Percentiles rank a stretch among this genome's conserved stretches.
Conservation (phyloP, 2,113 vertebrate genomes). For the Pseudorectes ferrugineus region DNA sequence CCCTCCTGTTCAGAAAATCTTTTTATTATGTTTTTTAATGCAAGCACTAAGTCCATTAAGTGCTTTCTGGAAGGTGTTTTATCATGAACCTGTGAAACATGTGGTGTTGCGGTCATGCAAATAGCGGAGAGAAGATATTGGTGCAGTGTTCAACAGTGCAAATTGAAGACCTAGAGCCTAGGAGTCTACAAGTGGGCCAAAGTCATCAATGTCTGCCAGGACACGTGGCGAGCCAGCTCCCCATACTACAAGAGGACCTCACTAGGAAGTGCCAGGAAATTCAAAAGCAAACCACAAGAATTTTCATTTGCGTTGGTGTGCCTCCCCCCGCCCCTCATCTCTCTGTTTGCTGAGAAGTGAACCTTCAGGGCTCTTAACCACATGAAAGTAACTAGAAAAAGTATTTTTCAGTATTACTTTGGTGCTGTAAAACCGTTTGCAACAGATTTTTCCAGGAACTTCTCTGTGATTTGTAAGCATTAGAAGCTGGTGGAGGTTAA, state of each 20-base stretch:
- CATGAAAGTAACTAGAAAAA: conserved; percentile 41
- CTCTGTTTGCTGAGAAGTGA: conserved; percentile 15
- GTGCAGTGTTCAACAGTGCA: not conserved
- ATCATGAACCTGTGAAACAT: not conserved
- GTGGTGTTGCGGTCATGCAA: not conserved
- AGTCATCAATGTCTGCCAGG: not conserved
- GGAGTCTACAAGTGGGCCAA: not conserved
- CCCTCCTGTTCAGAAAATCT: not conserved
- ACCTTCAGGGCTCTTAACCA: conserved; percentile 13
- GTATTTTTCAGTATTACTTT: not conserved
- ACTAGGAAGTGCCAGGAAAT: not conserved
- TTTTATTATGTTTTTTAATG: not conserved
- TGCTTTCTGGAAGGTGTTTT: not conserved
- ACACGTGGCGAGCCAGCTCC: not conserved
- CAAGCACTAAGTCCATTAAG: not conserved
- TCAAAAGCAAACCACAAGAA: conserved; percentile 44
- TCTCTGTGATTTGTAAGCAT: not conserved
- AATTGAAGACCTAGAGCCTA: not conserved
- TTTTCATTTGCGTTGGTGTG: conserved; percentile 24
- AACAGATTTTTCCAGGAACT: conserved; percentile 6
- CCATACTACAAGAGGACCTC: not conserved
- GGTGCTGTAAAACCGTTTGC: not conserved
- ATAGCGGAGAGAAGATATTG: not conserved
- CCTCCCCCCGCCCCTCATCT: not conserved
- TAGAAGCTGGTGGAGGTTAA: not conserved